Base-by-base conservation (phyloP, 1,140 invertebrate species). In the Lucilia sericata region DNA sequence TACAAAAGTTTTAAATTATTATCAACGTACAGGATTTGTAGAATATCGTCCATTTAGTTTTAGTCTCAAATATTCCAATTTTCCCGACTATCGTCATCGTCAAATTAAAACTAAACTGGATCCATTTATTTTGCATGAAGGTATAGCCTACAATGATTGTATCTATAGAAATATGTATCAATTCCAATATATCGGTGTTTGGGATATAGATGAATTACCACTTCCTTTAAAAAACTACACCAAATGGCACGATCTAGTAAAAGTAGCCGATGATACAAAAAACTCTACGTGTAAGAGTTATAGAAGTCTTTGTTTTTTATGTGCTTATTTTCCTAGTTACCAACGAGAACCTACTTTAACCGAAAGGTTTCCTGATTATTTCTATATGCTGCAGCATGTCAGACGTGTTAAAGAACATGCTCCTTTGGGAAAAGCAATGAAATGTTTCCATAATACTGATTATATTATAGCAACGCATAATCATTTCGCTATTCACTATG, bases 61-160 rank as follows among this genome's bases (percentile, higher is more conserved):
- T 36, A 96, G 97, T 0, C 96, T 96, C 0, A 95, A 95, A 0
- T 95, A 97, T 87, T 96, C 97, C 0, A 98, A 98, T 88, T 92
- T 96, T 7, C 96, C 95, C 0, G 94, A 94, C 0, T 94, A 97
- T 83, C 95, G 96, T 86, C 96, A 97, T 90, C 93, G 96, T 91
- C 97, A 96, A 87, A 92, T 97, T 4, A 95, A 94, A 60, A 96
- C 96, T 88, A 96, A 96, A 88, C 93, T 94, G 1, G 96, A 95
- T 86, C 93, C 96, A 89, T 97, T 97, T 87, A 91, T 96, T 7
- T 96, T 98, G 87, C 97, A 98, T 91, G 97, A 99, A 90, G 92
- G 98, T 30, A 96, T 99, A 85, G 97, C 97, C 0, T 98, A 98
- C 92, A 98, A 98, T 91, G 98, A 99, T 89, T 99, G 98, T 89